These are phyloP conservation scores for Redunca redunca DNA, from an alignment of 2,113 vertebrate genomes.

Conservation along the genomic window DNA sequence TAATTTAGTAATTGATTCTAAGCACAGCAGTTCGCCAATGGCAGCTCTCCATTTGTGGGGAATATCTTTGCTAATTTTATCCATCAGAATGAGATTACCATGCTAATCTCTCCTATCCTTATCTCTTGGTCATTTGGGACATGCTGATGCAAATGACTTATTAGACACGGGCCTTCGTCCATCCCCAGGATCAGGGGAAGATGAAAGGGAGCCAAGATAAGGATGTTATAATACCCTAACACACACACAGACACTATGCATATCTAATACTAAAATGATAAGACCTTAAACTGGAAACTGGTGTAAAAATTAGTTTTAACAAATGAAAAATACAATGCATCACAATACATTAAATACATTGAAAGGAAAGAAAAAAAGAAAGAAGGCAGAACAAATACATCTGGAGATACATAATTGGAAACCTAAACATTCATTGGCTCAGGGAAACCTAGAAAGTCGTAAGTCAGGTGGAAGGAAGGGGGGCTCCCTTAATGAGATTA, in stretches of 20 bases:
- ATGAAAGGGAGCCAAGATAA: constrained; percentile 61
- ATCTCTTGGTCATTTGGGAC: constrained; percentile 92
- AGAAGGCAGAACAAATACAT: constrained; percentile 29
- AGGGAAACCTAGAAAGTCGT: constrained; percentile 30
- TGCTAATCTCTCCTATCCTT: constrained; percentile 92
- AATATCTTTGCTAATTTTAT: constrained; percentile 99
- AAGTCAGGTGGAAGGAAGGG: constrained; percentile 35
- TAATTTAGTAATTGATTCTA: constrained; percentile 99
- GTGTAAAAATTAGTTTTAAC: constrained; percentile 21
- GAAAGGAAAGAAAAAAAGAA: constrained; percentile 47
- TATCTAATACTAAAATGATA: constrained; percentile 29
- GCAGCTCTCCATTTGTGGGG: constrained; percentile 91
- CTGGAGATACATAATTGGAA: constrained; percentile 57
- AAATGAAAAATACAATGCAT: constrained; percentile 40
- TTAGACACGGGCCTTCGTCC: constrained; percentile 82
- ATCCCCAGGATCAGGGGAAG: constrained; percentile 43
- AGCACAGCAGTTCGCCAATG: constrained; percentile 91
- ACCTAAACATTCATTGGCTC: constrained; percentile 31
- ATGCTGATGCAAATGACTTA: constrained; percentile 85
- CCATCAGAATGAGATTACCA: constrained; percentile 99
- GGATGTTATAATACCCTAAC: constrained; percentile 20
- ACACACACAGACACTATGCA: constrained; percentile 23
- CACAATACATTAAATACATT: constrained; percentile 9
- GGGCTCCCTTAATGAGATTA: constrained; percentile 49
- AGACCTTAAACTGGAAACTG: constrained; percentile 11